Base-by-base conservation (phyloP, 2,888 invertebrate genomes). In the Drosophila borealis region DNA sequence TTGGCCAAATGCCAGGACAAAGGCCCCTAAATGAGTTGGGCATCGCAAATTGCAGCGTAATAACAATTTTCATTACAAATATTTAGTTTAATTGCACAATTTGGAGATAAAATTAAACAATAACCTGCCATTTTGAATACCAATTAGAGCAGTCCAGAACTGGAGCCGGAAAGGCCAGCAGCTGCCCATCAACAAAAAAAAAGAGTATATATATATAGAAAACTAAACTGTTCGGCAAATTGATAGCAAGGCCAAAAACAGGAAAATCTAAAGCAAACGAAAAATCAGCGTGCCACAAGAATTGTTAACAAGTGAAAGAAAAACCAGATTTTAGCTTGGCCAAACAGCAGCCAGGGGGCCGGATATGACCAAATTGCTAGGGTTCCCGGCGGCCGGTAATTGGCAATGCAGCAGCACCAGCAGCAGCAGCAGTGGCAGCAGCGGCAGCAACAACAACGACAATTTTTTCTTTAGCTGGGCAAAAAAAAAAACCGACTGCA, bases 301-400 rank as follows among this genome's bases (percentile, higher is more conserved):
- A 63, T 70, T 63, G 81, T 59, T 69, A 87, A 75, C 87, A 83
- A 81, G 85, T 81, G 76, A 63, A 68, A 79, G 70, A 68, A 81
- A 87, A 84, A 84, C 83, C 89, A 68, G 83, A 84, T 84, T 84
- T 73, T 80, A 60, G 74, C 73, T 70, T 69, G 71, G 71, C 81
- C 70, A 74, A 81, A 69, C 74, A 54, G 57, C 81, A 66, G 87
- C 88, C 79, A 87, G 88, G 85, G 89, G 90, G 90, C 91, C 90
- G 90, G 91, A 90, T 90, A 91, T 90, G 81, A 83, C 90, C 81
- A 90, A 91, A 90, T 90, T 90, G 90, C 91, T 89, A 89, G 90
- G 91, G 90, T 90, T 89, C 88, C 84, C 78, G 80, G 70, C 78
- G 72, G 84, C 80, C 83, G 79, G 90, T 91, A 91, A 91, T 90